Evolutionary conservation across 2,888 invertebrate species (phyloP).

Genomic region (Sarcophaga rosellei): DNA sequence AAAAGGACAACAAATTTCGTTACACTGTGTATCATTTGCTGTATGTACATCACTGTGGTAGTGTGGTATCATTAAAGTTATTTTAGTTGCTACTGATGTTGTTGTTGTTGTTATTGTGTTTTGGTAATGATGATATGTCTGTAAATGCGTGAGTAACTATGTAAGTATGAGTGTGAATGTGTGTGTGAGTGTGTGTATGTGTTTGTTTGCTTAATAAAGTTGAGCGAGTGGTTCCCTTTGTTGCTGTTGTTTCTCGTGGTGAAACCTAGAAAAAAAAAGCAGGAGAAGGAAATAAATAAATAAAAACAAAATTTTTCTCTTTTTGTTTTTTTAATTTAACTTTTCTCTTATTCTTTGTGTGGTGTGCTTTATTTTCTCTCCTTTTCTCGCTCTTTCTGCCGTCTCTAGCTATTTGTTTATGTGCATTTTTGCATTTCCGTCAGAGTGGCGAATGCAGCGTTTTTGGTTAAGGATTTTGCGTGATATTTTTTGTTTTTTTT

Average conservation of each 20-base stretch:
- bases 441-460: background rate
- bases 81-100: background rate
- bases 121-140: background rate
- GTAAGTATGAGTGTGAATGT: background rate
- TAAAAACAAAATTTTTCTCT: background rate
- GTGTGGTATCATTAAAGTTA: background rate
- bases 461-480: background rate
- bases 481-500: slow-evolving; percentile 33
- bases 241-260: slow-evolving; percentile 40
- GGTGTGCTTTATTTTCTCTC: slow-evolving; percentile 61
- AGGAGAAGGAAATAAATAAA: background rate
- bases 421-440: slow-evolving; percentile 59
- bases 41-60: background rate
- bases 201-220: background rate
- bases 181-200: background rate
- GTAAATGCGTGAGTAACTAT: background rate
- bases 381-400: background rate
- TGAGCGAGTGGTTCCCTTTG: slow-evolving; percentile 11
- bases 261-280: background rate
- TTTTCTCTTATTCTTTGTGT: slow-evolving; percentile 69
- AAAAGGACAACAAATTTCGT: background rate
- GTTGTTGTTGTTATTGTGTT: background rate
- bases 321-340: slow-evolving; percentile 37
- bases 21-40: background rate
- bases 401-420: slow-evolving; percentile 48